phyloP scores from a whole-genome alignment of 2,888 invertebrate genomes.

The Drosophila macrothrix region DNA sequence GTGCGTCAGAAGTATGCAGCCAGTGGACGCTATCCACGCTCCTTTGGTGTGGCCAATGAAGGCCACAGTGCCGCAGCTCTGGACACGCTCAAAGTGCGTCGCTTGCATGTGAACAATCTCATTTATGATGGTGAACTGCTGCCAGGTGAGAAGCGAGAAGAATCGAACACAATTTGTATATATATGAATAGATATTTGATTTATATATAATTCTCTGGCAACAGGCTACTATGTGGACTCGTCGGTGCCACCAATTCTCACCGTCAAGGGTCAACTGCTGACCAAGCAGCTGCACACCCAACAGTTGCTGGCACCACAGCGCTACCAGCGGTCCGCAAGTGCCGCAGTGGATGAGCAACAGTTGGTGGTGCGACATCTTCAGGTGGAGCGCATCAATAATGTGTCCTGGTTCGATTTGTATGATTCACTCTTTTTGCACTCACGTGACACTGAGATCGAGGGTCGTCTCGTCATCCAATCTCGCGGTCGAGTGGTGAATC shows the following conservation, averaged over 20 bases:
- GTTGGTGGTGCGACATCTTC: constrained; percentile 42
- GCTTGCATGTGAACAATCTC: constrained; percentile 74
- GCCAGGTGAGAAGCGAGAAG: constrained; percentile 59
- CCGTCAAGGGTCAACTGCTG: constrained; percentile 52
- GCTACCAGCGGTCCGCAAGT: constrained; percentile 26
- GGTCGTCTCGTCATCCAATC: constrained; percentile 79
- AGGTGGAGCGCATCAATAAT: constrained; percentile 75
- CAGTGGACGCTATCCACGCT: constrained; percentile 49
- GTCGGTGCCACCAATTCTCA: constrained; percentile 42
- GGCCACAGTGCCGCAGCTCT: not conserved
- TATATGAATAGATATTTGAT: not conserved
- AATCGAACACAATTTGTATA: not conserved
- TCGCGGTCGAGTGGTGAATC: constrained; percentile 50
- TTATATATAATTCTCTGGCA: not conserved
- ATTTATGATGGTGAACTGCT: constrained; percentile 73
- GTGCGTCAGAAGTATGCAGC: constrained; percentile 46
- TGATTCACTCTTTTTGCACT: constrained; percentile 71
- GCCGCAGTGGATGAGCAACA: not conserved
- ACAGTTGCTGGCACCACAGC: constrained; percentile 60
- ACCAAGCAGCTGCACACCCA: constrained; percentile 64
- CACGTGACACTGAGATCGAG: constrained; percentile 72
- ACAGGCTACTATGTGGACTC: constrained; percentile 67
- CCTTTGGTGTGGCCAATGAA: constrained; percentile 48
- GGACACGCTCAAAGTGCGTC: constrained; percentile 58
- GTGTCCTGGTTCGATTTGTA: constrained; percentile 75